Evolutionary conservation across 1,140 invertebrate genomes (phyloP).

Genomic region (Leptinotarsa texana): DNA sequence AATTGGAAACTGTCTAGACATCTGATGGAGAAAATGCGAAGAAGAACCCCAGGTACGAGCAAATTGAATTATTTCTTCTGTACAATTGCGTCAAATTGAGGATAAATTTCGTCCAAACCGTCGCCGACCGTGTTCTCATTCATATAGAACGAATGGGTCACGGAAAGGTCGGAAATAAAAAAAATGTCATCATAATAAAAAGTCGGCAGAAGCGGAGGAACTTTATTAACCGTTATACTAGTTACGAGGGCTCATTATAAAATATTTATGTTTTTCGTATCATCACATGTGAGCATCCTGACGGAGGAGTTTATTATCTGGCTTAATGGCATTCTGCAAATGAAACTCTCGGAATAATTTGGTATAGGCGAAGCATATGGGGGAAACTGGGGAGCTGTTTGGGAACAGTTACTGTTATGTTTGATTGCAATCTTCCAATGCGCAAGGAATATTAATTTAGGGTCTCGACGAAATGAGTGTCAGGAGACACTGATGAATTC

Average conservation of each 20-base stretch:
- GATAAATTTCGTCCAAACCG: too few relatives aligned
- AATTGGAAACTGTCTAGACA: too few relatives aligned
- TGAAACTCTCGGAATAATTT: constrained; percentile 20
- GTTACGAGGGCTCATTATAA: constrained; percentile 39
- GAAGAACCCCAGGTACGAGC: too few relatives aligned
- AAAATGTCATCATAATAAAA: constrained; percentile 21
- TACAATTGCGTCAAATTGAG: too few relatives aligned
- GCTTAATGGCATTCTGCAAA: constrained; percentile 23
- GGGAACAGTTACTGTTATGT: background rate
- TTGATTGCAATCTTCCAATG: too few relatives aligned
- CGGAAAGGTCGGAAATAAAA: constrained; percentile 5
- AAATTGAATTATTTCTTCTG: too few relatives aligned
- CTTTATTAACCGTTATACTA: constrained; percentile 31
- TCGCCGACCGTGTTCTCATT: background rate
- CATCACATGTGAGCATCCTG: constrained; percentile 21
- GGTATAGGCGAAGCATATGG: background rate
- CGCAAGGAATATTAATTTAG: too few relatives aligned
- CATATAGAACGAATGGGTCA: background rate
- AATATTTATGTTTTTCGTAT: constrained; percentile 40
- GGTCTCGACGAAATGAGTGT: too few relatives aligned
- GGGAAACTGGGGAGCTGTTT: background rate
- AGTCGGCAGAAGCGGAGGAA: constrained; percentile 27
- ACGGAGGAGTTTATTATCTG: constrained; percentile 18
- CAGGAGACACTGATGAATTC: too few relatives aligned
- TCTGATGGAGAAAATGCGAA: too few relatives aligned